A percentile compares a stretch with the other conserved stretches of the same genome.
Conservation (phyloP, 2,888 invertebrate genomes). For the Protonemura montana region DNA sequence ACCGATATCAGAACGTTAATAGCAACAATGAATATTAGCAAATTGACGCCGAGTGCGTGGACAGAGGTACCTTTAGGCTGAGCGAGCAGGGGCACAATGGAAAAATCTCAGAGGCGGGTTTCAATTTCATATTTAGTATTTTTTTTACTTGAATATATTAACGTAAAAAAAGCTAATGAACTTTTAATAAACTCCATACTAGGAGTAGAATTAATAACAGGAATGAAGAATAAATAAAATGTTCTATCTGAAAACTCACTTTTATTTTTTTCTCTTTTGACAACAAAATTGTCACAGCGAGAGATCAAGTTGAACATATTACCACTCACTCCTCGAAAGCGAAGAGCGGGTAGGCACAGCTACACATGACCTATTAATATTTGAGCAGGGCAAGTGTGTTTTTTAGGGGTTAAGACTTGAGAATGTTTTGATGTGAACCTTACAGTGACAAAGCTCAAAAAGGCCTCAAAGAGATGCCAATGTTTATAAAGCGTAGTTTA, state of each 20-base stretch:
- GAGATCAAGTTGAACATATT: not conserved
- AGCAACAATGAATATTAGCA: too few species aligned
- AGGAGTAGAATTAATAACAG: too few species aligned
- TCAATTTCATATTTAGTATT: too few species aligned
- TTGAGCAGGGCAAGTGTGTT: not conserved
- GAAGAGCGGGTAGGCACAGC: not conserved
- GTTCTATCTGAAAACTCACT: not conserved
- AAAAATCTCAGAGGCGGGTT: too few species aligned
- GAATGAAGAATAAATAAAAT: not conserved
- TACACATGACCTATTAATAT: slow-evolving; percentile 12
- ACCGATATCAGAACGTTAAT: too few species aligned
- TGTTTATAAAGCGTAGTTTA: not conserved
- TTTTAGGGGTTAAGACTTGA: not conserved
- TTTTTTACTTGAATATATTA: too few species aligned
- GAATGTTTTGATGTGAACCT: not conserved
- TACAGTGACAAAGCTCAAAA: not conserved
- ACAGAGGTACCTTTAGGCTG: too few species aligned
- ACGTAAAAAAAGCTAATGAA: too few species aligned
- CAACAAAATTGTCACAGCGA: not conserved
- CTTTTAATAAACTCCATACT: too few species aligned
- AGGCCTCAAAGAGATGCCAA: not conserved
- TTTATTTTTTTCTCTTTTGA: not conserved
- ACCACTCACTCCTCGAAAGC: not conserved
- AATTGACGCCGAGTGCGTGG: too few species aligned
- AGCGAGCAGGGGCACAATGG: too few species aligned